Evolutionary conservation across 2,888 invertebrate genomes (phyloP).

Genomic region (Eupithecia insigniata): DNA sequence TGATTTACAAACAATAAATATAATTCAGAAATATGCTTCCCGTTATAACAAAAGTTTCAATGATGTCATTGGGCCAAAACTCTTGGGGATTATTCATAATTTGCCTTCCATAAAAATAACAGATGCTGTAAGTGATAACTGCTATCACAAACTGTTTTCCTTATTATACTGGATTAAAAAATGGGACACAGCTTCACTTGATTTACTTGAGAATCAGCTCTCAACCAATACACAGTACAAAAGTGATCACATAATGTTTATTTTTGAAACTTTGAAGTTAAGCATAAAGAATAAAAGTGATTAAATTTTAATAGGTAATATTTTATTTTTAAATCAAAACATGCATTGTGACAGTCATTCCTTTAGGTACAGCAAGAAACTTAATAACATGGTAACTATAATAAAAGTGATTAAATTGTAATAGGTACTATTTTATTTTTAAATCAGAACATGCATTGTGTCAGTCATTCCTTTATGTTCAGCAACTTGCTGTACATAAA

Average conservation of each 20-base stretch:
- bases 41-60: conserved; percentile 81
- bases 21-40: conserved; percentile 84
- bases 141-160: conserved; percentile 81
- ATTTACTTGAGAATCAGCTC: conserved; percentile 72
- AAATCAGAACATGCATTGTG: too few relatives aligned
- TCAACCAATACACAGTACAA: conserved; percentile 60
- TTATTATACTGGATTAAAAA: conserved; percentile 80
- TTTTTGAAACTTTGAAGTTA: conserved; percentile 71
- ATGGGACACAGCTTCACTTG: conserved; percentile 74
- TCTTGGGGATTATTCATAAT: conserved; percentile 75
- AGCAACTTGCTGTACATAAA: too few relatives aligned
- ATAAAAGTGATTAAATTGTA: too few relatives aligned
- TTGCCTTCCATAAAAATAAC: conserved; percentile 68
- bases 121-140: conserved; percentile 67
- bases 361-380: conserved; percentile 53
- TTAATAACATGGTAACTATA: conserved; percentile 58
- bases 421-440: too few relatives aligned
- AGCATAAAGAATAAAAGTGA: conserved; percentile 44
- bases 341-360: conserved; percentile 49
- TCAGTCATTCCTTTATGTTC: too few relatives aligned
- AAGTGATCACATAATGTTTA: conserved; percentile 67
- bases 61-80: conserved; percentile 69
- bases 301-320: conserved; percentile 48
- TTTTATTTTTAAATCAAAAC: conserved; percentile 60
- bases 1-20: conserved; percentile 79